Base-by-base conservation (phyloP, 92 coral and sea anemone species). In the Palythoa heliodiscus region DNA sequence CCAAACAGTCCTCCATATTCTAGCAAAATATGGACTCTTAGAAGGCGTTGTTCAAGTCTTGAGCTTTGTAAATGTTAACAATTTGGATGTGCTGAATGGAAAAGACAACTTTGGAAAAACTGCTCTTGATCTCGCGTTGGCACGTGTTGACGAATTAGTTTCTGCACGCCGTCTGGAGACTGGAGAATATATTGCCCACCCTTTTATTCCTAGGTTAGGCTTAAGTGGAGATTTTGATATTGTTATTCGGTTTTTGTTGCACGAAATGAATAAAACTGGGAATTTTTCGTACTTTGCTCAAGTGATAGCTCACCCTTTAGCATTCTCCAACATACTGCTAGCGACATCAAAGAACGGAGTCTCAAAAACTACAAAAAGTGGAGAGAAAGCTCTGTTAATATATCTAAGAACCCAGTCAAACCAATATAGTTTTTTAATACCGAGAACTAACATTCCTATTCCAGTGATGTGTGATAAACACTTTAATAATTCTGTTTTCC, bases 51-150 rank as follows among this genome's bases (percentile, higher is more conserved):
- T 0, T 0, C 4, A 15, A 0, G 22, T 25, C 47, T 24, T 76
- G 15, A 1, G 0, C 0, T 22, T 13, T 0, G 66, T 12, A 76
- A 1, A 68, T 10, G 48, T 13, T 15, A 54, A 54, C 1, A 76
- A 76, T 5, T 14, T 29, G 22, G 43, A 52, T 76, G 4, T 76
- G 66, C 10, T 76, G 15, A 76, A 76, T 54, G 48, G 47, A 11
- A 76, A 54, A 20, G 81, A 76, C 40, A 76, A 76, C 48, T 29
- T 24, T 0, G 81, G 81, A 54, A 76, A 20, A 7, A 64, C 72
- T 8, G 84, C 84, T 35, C 14, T 79, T 9, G 84, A 79, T 52
- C 24, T 79, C 9, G 73, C 84, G 17, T 79, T 79, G 22, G 55
- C 73, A 19, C 55, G 72, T n/a, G 78, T 74, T 47, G 7, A 50